Evolutionary conservation across 2,888 invertebrate species (phyloP).

Genomic region (Druceiella hillmani): DNA sequence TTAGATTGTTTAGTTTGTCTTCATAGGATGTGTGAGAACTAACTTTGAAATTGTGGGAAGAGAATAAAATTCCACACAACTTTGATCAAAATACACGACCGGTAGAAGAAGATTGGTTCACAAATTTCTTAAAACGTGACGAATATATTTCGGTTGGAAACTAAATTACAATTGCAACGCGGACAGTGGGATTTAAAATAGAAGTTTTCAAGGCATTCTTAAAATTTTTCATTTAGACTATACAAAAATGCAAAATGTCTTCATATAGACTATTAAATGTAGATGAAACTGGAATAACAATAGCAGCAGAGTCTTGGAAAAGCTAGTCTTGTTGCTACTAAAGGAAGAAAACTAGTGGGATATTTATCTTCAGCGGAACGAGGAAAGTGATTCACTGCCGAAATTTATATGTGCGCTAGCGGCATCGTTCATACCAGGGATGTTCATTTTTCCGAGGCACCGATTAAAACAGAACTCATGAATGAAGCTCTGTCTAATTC

Average conservation of each 20-base stretch:
- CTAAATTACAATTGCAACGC: background rate
- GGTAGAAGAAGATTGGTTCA: background rate
- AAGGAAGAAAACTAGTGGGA: slow-evolving; percentile 1
- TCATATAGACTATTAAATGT: background rate
- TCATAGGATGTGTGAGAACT: background rate
- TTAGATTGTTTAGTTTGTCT: background rate
- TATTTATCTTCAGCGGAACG: too few relatives aligned
- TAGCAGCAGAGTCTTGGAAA: background rate
- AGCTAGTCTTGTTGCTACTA: slow-evolving; percentile 1
- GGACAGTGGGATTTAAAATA: background rate
- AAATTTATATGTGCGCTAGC: too few relatives aligned
- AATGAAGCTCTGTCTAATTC: too few relatives aligned
- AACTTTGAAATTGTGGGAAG: background rate
- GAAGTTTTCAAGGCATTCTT: background rate
- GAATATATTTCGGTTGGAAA: background rate
- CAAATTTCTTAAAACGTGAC: background rate
- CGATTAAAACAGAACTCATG: too few relatives aligned
- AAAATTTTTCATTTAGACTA: background rate
- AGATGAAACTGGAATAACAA: background rate
- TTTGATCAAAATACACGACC: background rate
- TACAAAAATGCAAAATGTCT: background rate
- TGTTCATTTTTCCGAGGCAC: too few relatives aligned
- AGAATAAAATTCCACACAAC: background rate
- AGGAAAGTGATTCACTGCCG: too few relatives aligned
- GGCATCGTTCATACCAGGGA: too few relatives aligned